Evolutionary conservation across 1,140 invertebrate genomes (phyloP).

Genomic region (Tetragonula clypearis): DNA sequence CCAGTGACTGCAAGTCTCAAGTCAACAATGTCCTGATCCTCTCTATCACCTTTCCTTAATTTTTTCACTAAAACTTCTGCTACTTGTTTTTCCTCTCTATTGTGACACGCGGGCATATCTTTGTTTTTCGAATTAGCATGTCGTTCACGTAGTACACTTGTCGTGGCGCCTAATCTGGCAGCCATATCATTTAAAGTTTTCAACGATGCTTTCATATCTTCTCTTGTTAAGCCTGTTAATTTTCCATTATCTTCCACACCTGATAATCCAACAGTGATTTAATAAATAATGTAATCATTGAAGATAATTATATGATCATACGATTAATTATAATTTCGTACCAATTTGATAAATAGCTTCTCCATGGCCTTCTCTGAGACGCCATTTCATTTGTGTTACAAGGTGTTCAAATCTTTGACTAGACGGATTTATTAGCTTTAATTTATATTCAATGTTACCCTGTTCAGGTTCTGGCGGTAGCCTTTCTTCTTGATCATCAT

Average conservation of each 20-base stretch:
- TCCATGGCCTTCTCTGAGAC: slow-evolving; percentile 92
- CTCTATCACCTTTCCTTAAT: slow-evolving; percentile 88
- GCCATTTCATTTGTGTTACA: slow-evolving; percentile 96
- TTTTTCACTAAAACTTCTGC: slow-evolving; percentile 96
- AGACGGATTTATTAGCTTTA: slow-evolving; percentile 93
- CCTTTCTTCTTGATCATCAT: slow-evolving; percentile 82
- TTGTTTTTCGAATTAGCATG: slow-evolving; percentile 77
- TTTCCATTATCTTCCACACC: slow-evolving; percentile 96
- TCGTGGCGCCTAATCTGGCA: slow-evolving; percentile 90
- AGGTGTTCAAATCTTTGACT: slow-evolving; percentile 93
- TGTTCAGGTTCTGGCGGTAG: slow-evolving; percentile 94
- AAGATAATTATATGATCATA: not conserved
- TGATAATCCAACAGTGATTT: slow-evolving; percentile 37
- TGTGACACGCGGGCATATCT: slow-evolving; percentile 77
- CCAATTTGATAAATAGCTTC: slow-evolving; percentile 98
- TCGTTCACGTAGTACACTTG: slow-evolving; percentile 86
- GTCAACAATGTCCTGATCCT: slow-evolving; percentile 94
- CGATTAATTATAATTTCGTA: slow-evolving; percentile 45
- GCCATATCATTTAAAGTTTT: slow-evolving; percentile 93
- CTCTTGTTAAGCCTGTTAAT: slow-evolving; percentile 89
- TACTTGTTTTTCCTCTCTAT: slow-evolving; percentile 81
- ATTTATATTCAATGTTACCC: slow-evolving; percentile 96
- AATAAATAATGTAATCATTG: not conserved
- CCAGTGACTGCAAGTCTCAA: slow-evolving; percentile 96
- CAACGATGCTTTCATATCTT: slow-evolving; percentile 92